Evolutionary conservation across 2,888 invertebrate species (phyloP).

Genomic region (Drosophila atroscutellata): DNA sequence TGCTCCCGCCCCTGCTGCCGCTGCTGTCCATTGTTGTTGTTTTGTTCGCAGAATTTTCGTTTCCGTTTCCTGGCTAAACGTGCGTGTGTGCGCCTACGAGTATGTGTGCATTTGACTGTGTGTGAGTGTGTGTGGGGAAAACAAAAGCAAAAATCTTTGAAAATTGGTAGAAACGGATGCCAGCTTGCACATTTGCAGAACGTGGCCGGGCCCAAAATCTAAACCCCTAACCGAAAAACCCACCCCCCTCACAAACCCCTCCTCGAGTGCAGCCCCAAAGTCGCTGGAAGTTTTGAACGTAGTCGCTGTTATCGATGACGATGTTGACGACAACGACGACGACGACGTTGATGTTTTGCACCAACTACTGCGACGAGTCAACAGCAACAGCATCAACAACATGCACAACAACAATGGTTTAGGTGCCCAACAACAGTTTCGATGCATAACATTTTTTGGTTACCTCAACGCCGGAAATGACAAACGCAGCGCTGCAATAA

Average conservation of each 20-base stretch:
- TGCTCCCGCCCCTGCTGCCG: slow-evolving; percentile 20
- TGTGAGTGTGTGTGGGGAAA: slow-evolving; percentile 58
- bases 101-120: slow-evolving; percentile 24
- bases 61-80: slow-evolving; percentile 79
- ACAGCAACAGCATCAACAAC: slow-evolving; percentile 17
- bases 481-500: slow-evolving; percentile 39
- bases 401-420: slow-evolving; percentile 12
- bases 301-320: slow-evolving; percentile 69
- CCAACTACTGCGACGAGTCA: slow-evolving; percentile 13
- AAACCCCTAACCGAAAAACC: neutral
- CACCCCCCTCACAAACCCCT: neutral
- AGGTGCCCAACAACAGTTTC: slow-evolving; percentile 37
- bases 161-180: slow-evolving; percentile 79
- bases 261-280: slow-evolving; percentile 46
- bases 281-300: slow-evolving; percentile 56
- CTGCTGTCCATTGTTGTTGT: slow-evolving; percentile 60
- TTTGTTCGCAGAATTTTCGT: slow-evolving; percentile 80
- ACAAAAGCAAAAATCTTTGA: slow-evolving; percentile 78
- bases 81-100: slow-evolving; percentile 57
- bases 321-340: slow-evolving; percentile 52
- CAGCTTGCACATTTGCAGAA: slow-evolving; percentile 81
- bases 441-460: slow-evolving; percentile 79
- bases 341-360: slow-evolving; percentile 21
- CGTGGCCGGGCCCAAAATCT: slow-evolving; percentile 58
- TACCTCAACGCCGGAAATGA: slow-evolving; percentile 79